Evolutionary conservation across 2,888 invertebrate species (phyloP).

Genomic region (Blomia tropicalis): DNA sequence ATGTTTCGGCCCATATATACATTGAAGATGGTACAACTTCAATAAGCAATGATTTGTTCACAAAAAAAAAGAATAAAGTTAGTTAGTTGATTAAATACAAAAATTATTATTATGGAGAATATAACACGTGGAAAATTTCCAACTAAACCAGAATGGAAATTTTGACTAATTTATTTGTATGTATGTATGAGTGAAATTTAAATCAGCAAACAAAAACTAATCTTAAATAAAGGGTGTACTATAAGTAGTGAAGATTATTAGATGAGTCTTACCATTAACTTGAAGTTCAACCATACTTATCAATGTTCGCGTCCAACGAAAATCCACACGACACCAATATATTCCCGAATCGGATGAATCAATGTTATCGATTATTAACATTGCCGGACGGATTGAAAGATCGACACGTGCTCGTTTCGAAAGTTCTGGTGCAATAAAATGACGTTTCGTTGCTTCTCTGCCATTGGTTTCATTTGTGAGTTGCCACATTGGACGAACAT

Average conservation of each 20-base stretch:
- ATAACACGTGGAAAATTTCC: too few relatives aligned
- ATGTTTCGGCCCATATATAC: neutral
- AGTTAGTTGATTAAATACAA: neutral
- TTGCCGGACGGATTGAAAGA: slow-evolving; percentile 1
- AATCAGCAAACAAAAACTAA: neutral
- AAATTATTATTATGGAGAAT: too few relatives aligned
- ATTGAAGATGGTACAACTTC: neutral
- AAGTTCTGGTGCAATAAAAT: neutral
- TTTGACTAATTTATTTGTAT: neutral
- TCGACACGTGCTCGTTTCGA: neutral
- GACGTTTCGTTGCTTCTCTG: neutral
- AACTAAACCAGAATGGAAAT: neutral
- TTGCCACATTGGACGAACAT: neutral
- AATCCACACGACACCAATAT: slow-evolving; percentile 25
- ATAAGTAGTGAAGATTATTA: neutral
- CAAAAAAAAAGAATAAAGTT: neutral
- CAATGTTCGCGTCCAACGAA: slow-evolving; percentile 22
- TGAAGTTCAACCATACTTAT: slow-evolving; percentile 21
- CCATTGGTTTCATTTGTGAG: neutral
- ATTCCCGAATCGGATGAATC: slow-evolving; percentile 4
- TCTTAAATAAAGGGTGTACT: neutral
- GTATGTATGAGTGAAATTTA: neutral
- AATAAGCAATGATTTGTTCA: too few relatives aligned
- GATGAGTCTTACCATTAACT: slow-evolving; percentile 21
- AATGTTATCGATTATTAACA: neutral